Evolutionary conservation across 2,888 invertebrate species (phyloP).

Genomic region (Zaprionus obscuricornis): DNA sequence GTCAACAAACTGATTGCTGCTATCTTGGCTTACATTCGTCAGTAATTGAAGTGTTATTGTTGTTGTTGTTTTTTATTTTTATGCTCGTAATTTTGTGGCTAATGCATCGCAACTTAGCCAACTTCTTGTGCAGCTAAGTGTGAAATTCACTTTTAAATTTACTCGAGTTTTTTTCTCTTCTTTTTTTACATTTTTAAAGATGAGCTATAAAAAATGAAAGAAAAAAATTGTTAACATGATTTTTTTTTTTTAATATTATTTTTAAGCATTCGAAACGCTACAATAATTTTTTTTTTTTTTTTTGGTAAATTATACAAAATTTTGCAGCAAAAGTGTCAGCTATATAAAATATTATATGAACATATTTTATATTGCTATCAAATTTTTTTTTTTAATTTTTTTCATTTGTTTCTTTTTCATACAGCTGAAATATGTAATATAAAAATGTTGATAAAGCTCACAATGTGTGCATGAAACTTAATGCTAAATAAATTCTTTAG

Average conservation of each 20-base stretch:
- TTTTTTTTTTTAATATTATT: conserved; percentile 58
- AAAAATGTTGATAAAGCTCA: too few relatives aligned
- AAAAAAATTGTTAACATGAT: conserved; percentile 36
- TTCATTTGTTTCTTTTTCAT: too few relatives aligned
- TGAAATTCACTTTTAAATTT: conserved; percentile 56
- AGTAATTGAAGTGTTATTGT: neutral
- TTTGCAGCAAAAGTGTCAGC: too few relatives aligned
- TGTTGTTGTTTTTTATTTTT: conserved; percentile 11
- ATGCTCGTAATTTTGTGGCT: conserved; percentile 34
- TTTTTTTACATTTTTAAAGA: conserved; percentile 10
- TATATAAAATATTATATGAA: too few relatives aligned
- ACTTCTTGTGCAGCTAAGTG: conserved; percentile 60
- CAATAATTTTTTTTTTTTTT: conserved; percentile 54
- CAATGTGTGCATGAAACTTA: too few relatives aligned
- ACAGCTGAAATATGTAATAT: too few relatives aligned
- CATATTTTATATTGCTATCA: too few relatives aligned
- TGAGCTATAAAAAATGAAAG: conserved; percentile 25
- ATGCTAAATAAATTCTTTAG: too few relatives aligned
- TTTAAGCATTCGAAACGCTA: conserved; percentile 48
- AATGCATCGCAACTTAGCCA: conserved; percentile 51
- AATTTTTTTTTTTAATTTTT: too few relatives aligned
- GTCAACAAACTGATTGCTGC: conserved; percentile 16
- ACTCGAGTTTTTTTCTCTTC: conserved; percentile 17
- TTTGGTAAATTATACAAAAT: too few relatives aligned
- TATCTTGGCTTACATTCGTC: conserved; percentile 41